phyloP scores from a whole-genome alignment of 1,140 invertebrate species.

The Trichoplusia ni region DNA sequence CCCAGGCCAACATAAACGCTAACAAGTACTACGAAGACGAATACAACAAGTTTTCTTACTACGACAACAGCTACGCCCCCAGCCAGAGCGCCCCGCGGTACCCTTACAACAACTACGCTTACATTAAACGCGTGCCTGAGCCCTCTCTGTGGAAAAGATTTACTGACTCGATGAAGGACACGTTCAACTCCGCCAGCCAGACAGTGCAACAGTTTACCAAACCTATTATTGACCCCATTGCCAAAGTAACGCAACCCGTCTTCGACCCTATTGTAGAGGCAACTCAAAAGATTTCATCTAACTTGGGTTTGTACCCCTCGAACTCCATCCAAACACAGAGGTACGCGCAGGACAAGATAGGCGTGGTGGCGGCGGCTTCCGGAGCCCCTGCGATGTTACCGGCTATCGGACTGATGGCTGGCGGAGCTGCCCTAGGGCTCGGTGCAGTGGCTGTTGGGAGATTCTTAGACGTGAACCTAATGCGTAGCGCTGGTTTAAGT shows the following conservation, averaged over 20 bases:
- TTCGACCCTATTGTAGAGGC: conserved; percentile 88
- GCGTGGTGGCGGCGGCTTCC: conserved; percentile 80
- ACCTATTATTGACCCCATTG: conserved; percentile 86
- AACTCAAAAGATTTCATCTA: conserved; percentile 89
- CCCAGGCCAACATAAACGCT: conserved; percentile 75
- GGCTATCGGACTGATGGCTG: conserved; percentile 88
- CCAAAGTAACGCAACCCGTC: conserved; percentile 86
- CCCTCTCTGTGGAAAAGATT: conserved; percentile 87
- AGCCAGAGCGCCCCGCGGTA: conserved; percentile 69
- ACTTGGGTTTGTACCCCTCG: conserved; percentile 84
- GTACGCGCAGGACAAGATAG: conserved; percentile 87
- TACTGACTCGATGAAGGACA: conserved; percentile 87
- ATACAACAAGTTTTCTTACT: conserved; percentile 79
- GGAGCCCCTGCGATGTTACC: conserved; percentile 86
- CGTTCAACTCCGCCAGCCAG: conserved; percentile 86
- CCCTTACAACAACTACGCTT: conserved; percentile 80
- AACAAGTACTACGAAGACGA: conserved; percentile 80
- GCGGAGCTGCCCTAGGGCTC: conserved; percentile 89
- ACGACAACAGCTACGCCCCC: conserved; percentile 72
- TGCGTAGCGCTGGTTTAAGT: conserved; percentile 78
- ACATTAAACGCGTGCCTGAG: conserved; percentile 80
- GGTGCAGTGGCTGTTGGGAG: conserved; percentile 89
- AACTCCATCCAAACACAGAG: conserved; percentile 67
- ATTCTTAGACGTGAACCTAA: conserved; percentile 85
- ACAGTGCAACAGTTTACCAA: conserved; percentile 85